Conservation (phyloP, 2,888 invertebrate species). For the Malacosoma neustria region DNA sequence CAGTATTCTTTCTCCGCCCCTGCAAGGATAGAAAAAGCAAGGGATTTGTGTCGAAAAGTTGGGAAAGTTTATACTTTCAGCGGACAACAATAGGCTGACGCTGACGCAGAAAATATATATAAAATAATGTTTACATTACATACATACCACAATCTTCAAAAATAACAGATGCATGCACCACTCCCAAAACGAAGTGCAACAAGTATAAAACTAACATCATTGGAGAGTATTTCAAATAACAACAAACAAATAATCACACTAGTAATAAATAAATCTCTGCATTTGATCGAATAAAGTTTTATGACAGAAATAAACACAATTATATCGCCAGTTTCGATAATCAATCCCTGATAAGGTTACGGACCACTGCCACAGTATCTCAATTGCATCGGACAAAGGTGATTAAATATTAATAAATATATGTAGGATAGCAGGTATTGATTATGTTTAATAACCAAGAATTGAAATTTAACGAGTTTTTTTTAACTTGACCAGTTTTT, state of each 20-base stretch:
- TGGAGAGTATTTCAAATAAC: conserved; percentile 2
- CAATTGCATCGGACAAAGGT: conserved; percentile 25
- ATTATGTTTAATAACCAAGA: too few species aligned
- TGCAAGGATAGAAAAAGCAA: too few species aligned
- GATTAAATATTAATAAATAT: conserved; percentile 22
- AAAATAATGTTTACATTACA: neutral
- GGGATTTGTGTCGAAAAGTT: too few species aligned
- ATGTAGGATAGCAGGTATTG: too few species aligned
- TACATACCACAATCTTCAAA: conserved; percentile 58
- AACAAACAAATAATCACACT: conserved; percentile 2
- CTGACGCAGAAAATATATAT: too few species aligned
- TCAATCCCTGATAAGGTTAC: conserved; percentile 30
- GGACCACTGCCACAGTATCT: conserved; percentile 16
- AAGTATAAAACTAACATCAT: conserved; percentile 22
- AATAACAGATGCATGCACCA: conserved; percentile 31
- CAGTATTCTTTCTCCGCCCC: too few species aligned
- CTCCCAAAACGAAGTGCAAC: conserved; percentile 20
- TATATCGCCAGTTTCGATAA: conserved; percentile 25
- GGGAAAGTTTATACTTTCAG: too few species aligned
- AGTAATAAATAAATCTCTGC: conserved; percentile 12
- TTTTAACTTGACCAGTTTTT: too few species aligned
- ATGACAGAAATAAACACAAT: conserved; percentile 20
- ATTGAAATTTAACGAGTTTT: too few species aligned
- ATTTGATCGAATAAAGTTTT: conserved; percentile 19
- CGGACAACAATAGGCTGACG: too few species aligned